Evolutionary conservation across 2,113 vertebrate species (phyloP).

Genomic region (Nipponia nippon): DNA sequence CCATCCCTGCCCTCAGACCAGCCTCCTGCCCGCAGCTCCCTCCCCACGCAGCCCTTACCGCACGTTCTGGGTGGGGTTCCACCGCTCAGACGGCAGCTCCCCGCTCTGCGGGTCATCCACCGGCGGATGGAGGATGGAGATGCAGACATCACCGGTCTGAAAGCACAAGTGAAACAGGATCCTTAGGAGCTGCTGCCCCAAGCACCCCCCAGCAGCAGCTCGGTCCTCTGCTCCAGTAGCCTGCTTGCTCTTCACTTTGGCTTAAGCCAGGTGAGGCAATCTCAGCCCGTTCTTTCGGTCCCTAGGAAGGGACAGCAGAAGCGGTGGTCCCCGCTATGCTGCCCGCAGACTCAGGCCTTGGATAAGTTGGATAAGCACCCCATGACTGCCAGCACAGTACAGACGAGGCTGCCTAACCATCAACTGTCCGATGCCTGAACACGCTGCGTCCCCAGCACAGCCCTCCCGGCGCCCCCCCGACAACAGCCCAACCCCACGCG

Average conservation of each 20-base stretch:
- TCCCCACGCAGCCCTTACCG: constrained; percentile 68
- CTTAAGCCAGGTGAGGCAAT: not conserved
- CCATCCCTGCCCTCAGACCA: not conserved
- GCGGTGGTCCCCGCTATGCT: accelerated
- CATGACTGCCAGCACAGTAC: accelerated
- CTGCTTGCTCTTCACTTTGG: not conserved
- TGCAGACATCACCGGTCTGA: constrained; percentile 93
- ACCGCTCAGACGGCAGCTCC: constrained; percentile 90
- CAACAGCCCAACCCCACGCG: not conserved
- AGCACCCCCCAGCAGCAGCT: not conserved
- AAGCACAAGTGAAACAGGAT: not conserved
- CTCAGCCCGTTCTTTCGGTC: not conserved
- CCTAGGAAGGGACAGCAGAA: not conserved
- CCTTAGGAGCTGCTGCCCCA: not conserved
- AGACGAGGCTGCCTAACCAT: not conserved
- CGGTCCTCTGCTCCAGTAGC: not conserved
- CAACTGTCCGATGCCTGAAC: not conserved
- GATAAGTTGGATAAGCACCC: not conserved
- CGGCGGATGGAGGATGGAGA: constrained; percentile 91
- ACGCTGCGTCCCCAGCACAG: accelerated
- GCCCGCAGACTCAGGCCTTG: not conserved
- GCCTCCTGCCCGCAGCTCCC: not conserved
- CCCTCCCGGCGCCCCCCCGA: not conserved
- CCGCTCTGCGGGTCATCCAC: constrained; percentile 95
- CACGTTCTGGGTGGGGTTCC: constrained; percentile 97